Evolutionary conservation across 2,888 invertebrate species (phyloP).

Genomic region (Hydropsyche betteni): DNA sequence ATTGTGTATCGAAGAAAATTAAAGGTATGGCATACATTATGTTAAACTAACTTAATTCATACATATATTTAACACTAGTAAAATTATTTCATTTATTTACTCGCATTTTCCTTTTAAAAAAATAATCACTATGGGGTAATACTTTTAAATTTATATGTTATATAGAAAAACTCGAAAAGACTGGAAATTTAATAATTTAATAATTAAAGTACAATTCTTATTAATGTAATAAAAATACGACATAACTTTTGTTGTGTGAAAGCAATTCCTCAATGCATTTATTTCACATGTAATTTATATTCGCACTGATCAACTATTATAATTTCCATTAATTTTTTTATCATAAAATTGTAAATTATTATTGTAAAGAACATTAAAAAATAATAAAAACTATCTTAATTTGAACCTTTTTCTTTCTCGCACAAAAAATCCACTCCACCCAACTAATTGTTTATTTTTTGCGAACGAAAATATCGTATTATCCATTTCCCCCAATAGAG

Average conservation of each 20-base stretch:
- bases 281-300: constrained; percentile 12
- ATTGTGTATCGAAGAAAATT: constrained; percentile 2
- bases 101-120: neutral
- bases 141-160: neutral
- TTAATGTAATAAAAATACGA: neutral
- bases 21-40: neutral
- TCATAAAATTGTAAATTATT: constrained; percentile 7
- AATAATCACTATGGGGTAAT: neutral
- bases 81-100: neutral
- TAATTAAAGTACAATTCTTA: constrained; percentile 5
- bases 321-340: constrained; percentile 7
- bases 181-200: constrained; percentile 19
- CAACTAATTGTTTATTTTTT: neutral
- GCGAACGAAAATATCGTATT: neutral
- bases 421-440: neutral
- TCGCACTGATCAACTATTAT: constrained; percentile 4
- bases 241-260: neutral
- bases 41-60: constrained; percentile 9
- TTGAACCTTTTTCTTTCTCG: too few relatives aligned
- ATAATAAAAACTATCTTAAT: neutral
- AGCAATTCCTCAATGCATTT: constrained; percentile 1
- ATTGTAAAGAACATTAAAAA: constrained; percentile 21
- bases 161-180: constrained; percentile 15
- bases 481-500: neutral
- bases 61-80: neutral